phyloP scores from a whole-genome alignment of 2,888 invertebrate species.

The Plusia festucae region DNA sequence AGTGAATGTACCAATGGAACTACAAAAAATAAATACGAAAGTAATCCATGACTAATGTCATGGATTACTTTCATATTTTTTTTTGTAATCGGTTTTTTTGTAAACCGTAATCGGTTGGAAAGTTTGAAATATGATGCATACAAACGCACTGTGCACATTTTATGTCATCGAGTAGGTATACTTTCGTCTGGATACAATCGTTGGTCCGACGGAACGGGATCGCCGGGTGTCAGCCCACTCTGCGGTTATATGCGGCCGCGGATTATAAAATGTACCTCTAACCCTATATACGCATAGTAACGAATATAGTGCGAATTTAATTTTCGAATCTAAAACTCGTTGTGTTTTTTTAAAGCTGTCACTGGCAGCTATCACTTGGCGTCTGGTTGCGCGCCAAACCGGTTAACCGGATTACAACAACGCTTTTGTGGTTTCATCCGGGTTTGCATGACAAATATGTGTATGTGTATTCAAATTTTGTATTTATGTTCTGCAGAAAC shows the following conservation, averaged over 20 bases:
- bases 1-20: too few species aligned
- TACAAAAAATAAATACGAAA: too few species aligned
- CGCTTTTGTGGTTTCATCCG: constrained; percentile 71
- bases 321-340: constrained; percentile 41
- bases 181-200: constrained; percentile 50
- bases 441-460: constrained; percentile 66
- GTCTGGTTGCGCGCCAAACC: constrained; percentile 72
- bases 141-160: constrained; percentile 30
- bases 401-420: constrained; percentile 75
- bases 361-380: constrained; percentile 66
- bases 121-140: constrained; percentile 5
- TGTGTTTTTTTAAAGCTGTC: constrained; percentile 62
- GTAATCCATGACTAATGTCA: too few species aligned
- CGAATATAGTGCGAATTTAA: constrained; percentile 36
- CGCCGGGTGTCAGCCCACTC: constrained; percentile 53
- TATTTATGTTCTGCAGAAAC: constrained; percentile 56
- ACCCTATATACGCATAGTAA: constrained; percentile 24
- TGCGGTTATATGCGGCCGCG: constrained; percentile 44
- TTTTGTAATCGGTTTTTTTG: too few species aligned
- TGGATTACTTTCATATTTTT: too few species aligned
- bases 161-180: constrained; percentile 55
- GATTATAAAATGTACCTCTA: constrained; percentile 25
- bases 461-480: constrained; percentile 65
- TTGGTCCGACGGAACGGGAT: constrained; percentile 58
- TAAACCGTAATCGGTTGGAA: too few species aligned